Percentiles rank a stretch among this genome's conserved stretches.
phyloP scores from a whole-genome alignment of 2,888 invertebrate genomes.

The Clusia tigrina region DNA sequence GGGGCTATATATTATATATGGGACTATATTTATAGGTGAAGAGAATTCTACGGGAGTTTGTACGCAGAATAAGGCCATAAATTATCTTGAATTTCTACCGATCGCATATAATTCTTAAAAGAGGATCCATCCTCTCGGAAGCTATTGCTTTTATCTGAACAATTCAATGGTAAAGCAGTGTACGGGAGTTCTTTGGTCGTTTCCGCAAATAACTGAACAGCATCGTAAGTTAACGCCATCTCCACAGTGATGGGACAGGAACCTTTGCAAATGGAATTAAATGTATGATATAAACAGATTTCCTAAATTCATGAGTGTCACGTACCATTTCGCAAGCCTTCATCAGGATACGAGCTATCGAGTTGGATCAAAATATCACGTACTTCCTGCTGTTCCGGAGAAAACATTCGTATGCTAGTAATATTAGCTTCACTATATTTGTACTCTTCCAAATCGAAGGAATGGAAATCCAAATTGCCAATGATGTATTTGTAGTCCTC shows the following conservation, averaged over 20 bases:
- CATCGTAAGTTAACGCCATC: conserved; percentile 85
- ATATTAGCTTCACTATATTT: conserved; percentile 85
- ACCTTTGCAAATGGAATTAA: conserved; percentile 39
- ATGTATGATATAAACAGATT: not conserved
- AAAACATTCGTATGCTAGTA: conserved; percentile 75
- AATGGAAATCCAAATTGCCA: conserved; percentile 77
- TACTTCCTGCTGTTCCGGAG: conserved; percentile 68
- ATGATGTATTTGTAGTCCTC: conserved; percentile 87
- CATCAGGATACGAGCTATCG: conserved; percentile 43
- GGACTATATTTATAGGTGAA: too few species aligned
- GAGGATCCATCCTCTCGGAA: conserved; percentile 83
- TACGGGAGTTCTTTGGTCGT: conserved; percentile 74
- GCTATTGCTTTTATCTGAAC: conserved; percentile 66
- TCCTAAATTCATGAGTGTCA: not conserved
- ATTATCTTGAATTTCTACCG: conserved; percentile 37
- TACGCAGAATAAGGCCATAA: too few species aligned
- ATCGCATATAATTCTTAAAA: conserved; percentile 78
- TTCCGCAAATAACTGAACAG: conserved; percentile 80
- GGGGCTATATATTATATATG: too few species aligned
- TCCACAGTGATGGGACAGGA: conserved; percentile 68
- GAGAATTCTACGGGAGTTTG: too few species aligned
- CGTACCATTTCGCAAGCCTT: conserved; percentile 51
- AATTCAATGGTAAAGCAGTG: conserved; percentile 67
- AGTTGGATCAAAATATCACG: conserved; percentile 58
- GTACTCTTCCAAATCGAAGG: conserved; percentile 75